These are phyloP conservation scores for Dysdera silvatica DNA, from an alignment of 1,140 invertebrate species.

Conservation along the genomic window DNA sequence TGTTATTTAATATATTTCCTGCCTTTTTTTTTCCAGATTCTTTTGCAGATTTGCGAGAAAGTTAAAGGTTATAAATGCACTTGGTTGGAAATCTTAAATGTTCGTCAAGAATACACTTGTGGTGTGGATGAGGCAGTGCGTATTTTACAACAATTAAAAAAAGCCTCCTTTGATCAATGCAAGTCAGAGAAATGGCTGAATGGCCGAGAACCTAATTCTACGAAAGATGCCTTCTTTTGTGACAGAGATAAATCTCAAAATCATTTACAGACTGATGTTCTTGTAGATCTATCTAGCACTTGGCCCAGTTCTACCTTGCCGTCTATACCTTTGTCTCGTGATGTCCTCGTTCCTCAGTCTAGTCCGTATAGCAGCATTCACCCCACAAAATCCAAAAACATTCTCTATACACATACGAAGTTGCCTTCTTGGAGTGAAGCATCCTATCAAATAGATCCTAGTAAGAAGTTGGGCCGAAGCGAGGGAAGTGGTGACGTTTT, in stretches of 20 bases:
- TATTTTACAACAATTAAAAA: constrained; percentile 29
- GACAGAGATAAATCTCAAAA: constrained; percentile 2
- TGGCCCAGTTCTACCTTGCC: constrained; percentile 16
- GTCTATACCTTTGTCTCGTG: not conserved
- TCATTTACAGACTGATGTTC: constrained; percentile 21
- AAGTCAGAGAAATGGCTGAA: constrained; percentile 23
- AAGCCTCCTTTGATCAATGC: constrained; percentile 12
- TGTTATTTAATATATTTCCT: too few species aligned
- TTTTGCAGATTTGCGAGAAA: constrained; percentile 53
- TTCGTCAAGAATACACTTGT: constrained; percentile 56
- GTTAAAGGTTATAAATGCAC: constrained; percentile 50
- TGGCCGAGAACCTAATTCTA: constrained; percentile 16
- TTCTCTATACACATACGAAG: constrained; percentile 5
- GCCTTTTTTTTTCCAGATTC: constrained; percentile 43
- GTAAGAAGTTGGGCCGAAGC: too few species aligned
- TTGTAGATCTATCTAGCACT: constrained; percentile 28
- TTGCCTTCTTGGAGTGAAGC: constrained; percentile 28
- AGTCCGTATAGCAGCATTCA: not conserved
- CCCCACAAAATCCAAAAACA: constrained; percentile 10
- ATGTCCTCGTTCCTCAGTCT: not conserved
- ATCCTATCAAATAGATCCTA: constrained; percentile 5
- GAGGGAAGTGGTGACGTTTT: constrained; percentile 14
- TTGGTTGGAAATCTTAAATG: constrained; percentile 59
- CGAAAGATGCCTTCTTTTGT: not conserved
- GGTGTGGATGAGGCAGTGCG: constrained; percentile 44